Conservation (phyloP, 2,888 invertebrate species). For the Pandemis heparana region DNA sequence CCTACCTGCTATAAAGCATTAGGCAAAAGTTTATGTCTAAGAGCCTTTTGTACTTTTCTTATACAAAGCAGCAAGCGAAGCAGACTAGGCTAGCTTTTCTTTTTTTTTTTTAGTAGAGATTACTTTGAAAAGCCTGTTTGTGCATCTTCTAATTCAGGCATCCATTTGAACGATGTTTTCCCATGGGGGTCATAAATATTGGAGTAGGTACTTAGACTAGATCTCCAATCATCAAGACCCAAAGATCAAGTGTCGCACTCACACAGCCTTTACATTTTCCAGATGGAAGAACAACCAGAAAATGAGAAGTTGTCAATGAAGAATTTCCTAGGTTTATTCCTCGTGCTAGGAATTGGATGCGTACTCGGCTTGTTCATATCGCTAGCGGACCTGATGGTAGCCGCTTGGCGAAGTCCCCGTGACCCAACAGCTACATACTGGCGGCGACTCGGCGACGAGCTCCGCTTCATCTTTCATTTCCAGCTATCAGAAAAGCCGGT, state of each 20-base stretch:
- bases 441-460: slow-evolving; percentile 65
- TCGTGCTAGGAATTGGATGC: slow-evolving; percentile 90
- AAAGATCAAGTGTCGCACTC: not conserved
- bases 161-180: too few species aligned
- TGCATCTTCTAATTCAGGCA: too few species aligned
- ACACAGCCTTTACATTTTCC: slow-evolving; percentile 29
- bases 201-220: too few species aligned
- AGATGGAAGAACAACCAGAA: slow-evolving; percentile 66
- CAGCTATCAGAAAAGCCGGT: slow-evolving; percentile 71
- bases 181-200: too few species aligned
- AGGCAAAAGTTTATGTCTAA: too few species aligned
- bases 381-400: slow-evolving; percentile 85
- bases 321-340: slow-evolving; percentile 93
- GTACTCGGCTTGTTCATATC: slow-evolving; percentile 87
- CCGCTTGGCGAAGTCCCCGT: slow-evolving; percentile 62
- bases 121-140: too few species aligned
- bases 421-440: slow-evolving; percentile 55
- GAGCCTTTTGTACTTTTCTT: too few species aligned
- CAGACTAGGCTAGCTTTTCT: too few species aligned
- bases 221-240: too few species aligned
- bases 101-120: too few species aligned
- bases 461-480: slow-evolving; percentile 77
- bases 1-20: too few species aligned
- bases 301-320: slow-evolving; percentile 84
- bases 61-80: too few species aligned